Conservation (phyloP, 2,888 invertebrate genomes). For the Torymus auratus region DNA sequence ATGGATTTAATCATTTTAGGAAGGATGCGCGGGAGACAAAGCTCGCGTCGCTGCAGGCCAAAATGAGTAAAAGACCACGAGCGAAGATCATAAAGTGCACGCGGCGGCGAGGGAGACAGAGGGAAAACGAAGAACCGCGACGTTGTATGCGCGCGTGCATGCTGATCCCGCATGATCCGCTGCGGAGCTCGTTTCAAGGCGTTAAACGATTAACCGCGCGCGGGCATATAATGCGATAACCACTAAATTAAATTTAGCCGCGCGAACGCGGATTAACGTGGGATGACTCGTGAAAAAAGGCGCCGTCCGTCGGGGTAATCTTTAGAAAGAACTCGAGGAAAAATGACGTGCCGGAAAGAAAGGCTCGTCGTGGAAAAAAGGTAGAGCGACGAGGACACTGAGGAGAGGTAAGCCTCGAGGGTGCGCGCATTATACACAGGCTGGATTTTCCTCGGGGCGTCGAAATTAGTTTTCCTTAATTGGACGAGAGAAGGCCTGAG, state of each 20-base stretch:
- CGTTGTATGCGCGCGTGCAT: slow-evolving; percentile 39
- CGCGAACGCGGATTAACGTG: slow-evolving; percentile 63
- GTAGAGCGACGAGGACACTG: not conserved
- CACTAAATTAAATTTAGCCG: slow-evolving; percentile 71
- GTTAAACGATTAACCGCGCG: slow-evolving; percentile 67
- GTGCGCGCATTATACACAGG: slow-evolving; percentile 12
- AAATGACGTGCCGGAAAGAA: slow-evolving; percentile 9
- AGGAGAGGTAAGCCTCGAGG: not conserved
- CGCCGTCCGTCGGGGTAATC: too few relatives aligned
- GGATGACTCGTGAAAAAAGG: not conserved
- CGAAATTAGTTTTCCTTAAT: slow-evolving; percentile 75
- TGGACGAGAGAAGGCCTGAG: slow-evolving; percentile 63
- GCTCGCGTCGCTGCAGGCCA: not conserved
- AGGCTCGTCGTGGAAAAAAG: not conserved
- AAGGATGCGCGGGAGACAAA: slow-evolving; percentile 22
- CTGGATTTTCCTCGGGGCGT: slow-evolving; percentile 56
- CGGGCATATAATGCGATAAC: slow-evolving; percentile 67
- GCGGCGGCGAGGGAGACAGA: not conserved
- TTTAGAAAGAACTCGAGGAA: not conserved
- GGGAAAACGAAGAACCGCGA: not conserved
- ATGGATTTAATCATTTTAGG: slow-evolving; percentile 31
- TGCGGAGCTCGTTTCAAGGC: slow-evolving; percentile 60
- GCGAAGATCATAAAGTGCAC: slow-evolving; percentile 30
- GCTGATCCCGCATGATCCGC: slow-evolving; percentile 54
- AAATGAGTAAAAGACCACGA: slow-evolving; percentile 42